Conservation (phyloP, 2,888 invertebrate species). For the Apantesis nais region DNA sequence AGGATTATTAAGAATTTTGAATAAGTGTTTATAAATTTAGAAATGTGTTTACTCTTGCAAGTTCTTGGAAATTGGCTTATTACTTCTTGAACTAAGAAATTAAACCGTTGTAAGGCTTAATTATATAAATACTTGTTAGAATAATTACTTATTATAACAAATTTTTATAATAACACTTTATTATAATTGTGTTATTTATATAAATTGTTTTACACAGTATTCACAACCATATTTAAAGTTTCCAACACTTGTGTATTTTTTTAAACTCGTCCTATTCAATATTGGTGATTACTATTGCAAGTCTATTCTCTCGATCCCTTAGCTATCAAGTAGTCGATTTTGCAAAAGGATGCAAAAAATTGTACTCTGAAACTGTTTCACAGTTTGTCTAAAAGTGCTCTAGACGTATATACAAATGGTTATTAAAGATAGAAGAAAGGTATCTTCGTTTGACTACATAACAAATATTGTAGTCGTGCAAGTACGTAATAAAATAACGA, state of each 20-base stretch:
- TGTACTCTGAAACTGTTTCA: not conserved
- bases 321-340: not conserved
- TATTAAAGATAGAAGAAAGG: not conserved
- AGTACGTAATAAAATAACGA: not conserved
- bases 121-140: too few species aligned
- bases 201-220: not conserved
- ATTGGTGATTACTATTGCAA: not conserved
- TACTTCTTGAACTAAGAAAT: slow-evolving; percentile 8
- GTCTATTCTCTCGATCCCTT: not conserved
- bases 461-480: not conserved
- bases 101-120: too few species aligned
- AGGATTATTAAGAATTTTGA: too few species aligned
- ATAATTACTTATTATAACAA: slow-evolving; percentile 6
- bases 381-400: not conserved
- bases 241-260: too few species aligned
- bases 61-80: slow-evolving; percentile 2
- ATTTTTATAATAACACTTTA: not conserved
- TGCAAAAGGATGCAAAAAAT: not conserved
- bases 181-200: not conserved
- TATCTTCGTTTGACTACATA: not conserved
- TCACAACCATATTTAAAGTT: not conserved
- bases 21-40: not conserved
- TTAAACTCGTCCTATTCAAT: too few species aligned
- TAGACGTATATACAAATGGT: too few species aligned
- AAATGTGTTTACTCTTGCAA: slow-evolving; percentile 23